A percentile compares a stretch with the other conserved stretches of the same genome.
Conservation (phyloP, 2,888 invertebrate genomes). For the Tetramorium bicarinatum region DNA sequence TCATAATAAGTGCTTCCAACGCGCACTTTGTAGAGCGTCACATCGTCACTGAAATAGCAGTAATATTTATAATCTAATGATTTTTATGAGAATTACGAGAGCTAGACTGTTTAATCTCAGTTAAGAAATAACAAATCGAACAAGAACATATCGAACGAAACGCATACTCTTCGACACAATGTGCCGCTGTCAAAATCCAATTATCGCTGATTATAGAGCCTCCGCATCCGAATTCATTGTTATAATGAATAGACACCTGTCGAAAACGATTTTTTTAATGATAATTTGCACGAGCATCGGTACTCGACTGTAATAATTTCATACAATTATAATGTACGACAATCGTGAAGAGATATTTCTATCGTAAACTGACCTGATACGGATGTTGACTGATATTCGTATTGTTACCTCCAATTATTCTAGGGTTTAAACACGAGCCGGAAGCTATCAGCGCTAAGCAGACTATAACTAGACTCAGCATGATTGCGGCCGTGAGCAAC, state of each 20-base stretch:
- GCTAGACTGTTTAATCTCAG: conserved; percentile 10
- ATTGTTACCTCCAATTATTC: conserved; percentile 80
- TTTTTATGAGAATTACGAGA: background rate
- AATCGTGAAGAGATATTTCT: conserved; percentile 3
- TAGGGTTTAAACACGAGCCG: conserved; percentile 42
- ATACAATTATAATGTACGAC: background rate
- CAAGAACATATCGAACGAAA: background rate
- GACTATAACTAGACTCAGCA: conserved; percentile 50
- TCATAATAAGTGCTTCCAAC: conserved; percentile 74
- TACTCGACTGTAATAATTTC: background rate
- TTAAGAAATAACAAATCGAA: background rate
- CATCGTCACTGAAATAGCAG: background rate
- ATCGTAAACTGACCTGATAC: conserved; percentile 74
- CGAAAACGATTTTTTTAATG: background rate
- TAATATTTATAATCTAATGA: background rate
- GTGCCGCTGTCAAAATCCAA: conserved; percentile 84
- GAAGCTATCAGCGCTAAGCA: conserved; percentile 31
- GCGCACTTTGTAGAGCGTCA: conserved; percentile 62
- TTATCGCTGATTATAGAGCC: conserved; percentile 80
- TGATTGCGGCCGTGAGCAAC: conserved; percentile 1
- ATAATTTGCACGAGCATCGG: background rate
- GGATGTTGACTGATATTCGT: conserved; percentile 79
- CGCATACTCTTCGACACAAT: conserved; percentile 76
- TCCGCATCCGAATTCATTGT: conserved; percentile 77
- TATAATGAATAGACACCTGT: conserved; percentile 66